Evolutionary conservation across 2,888 invertebrate genomes (phyloP), one percentile per base, ranked within the genome.

Genomic region (Tenthredo scrophulariae): DNA sequence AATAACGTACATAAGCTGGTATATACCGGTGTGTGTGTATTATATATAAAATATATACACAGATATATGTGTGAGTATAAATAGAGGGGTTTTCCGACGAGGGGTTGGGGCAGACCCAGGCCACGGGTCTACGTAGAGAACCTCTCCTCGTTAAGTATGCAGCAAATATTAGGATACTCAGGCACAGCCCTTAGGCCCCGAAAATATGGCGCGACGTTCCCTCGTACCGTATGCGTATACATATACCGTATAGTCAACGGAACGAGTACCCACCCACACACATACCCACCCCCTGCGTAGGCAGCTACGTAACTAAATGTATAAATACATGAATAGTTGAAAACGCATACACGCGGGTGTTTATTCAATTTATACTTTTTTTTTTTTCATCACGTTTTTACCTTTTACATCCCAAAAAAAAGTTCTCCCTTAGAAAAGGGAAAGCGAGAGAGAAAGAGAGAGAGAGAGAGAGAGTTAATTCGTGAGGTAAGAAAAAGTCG

Each of bases 121-220:
- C 79, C 80, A 62, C 58, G 58, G 80, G 37, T 58, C 40, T 80
- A 58, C 79, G 54, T 37, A 58, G 62, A 18, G 62, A 58, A 37
- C 88, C 87, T 86, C 86, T 85, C 88, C 87, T 89, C 88, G 87
- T 90, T 90, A 89, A 89, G 90, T 89, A 90, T 88, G 88, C 89
- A 88, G 88, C 89, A 89, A 89, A 89, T 90, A 89, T 90, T 89
- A 80, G 80, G 80, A 80, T 58, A 80, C 62, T 80, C 62, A 80
- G 80, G 80, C 29, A n/a, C 43, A 85, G 67, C 84, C 18, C 84
- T 58, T 54, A 40, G 70, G 72, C 82, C 18, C 50, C 84, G 65
- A 85, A 87, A 87, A 86, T 86, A 85, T 67, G 83, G 26, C 58
- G 62, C 75, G 62, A 75, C 40, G 80, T 77, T 50, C n/a, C 22